Conservation (phyloP, 2,113 vertebrate species). For the Macroglossus sobrinus region DNA sequence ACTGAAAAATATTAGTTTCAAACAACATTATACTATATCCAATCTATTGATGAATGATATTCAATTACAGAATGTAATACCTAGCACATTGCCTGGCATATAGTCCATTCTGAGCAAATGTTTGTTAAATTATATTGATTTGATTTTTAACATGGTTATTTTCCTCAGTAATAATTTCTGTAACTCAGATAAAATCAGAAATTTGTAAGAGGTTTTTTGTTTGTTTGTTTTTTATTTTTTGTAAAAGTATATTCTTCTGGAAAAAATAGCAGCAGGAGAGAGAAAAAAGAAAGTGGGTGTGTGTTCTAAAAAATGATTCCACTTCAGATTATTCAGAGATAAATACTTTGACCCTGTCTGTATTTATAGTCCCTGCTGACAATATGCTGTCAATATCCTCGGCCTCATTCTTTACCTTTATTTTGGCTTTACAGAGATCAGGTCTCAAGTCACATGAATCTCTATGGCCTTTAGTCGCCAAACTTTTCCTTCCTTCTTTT, state of each 20-base stretch:
- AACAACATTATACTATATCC: background rate
- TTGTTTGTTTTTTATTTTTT: background rate
- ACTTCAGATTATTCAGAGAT: background rate
- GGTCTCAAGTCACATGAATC: constrained; percentile 23
- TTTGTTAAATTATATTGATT: constrained; percentile 28
- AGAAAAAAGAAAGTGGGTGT: constrained; percentile 22
- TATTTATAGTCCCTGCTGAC: background rate
- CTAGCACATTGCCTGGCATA: background rate
- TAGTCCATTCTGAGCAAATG: background rate
- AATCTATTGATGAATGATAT: constrained; percentile 14
- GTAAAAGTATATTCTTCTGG: constrained; percentile 1
- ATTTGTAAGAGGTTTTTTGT: background rate
- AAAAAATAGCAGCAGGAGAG: constrained; percentile 27
- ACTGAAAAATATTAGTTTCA: background rate
- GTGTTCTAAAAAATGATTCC: background rate
- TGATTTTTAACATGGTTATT: constrained; percentile 24
- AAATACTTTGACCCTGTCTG: background rate
- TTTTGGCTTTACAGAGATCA: constrained; percentile 36
- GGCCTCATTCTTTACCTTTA: background rate
- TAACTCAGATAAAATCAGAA: constrained; percentile 31
- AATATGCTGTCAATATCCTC: background rate
- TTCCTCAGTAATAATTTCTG: constrained; percentile 36
- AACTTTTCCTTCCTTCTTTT: constrained; percentile 7
- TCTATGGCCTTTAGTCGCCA: background rate
- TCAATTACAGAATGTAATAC: background rate